Evolutionary conservation across 2,888 invertebrate species (phyloP), one percentile per base, ranked within the genome.

Genomic region (Polydrusus tereticollis): DNA sequence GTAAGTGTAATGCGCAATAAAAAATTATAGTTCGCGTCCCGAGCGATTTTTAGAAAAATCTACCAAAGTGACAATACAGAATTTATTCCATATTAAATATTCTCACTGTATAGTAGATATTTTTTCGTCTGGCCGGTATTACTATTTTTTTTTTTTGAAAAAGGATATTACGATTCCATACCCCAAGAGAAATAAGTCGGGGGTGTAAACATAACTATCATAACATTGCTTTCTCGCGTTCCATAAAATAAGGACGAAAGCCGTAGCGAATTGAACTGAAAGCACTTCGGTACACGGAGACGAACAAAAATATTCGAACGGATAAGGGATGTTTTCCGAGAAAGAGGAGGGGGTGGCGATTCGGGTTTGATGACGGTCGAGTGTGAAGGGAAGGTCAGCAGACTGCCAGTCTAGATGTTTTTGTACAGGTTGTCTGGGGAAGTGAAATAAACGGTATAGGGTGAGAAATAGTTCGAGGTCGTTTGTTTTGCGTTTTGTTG

Each of bases 261-360:
- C 52, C 52, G 52, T 55, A 16, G 29, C 52, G 52, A 55, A 55
- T 29, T 23, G 52, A 29, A 8, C 52, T 26, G 1, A 12, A 55
- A 55, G 52, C 52, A 55, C 52, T 16, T 29, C 52, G 52, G 52
- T 55, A 55, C 29, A 55, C 52, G 29, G 26, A 26, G 8, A 3
- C 21, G 47, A 16, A 18, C 41, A 14, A 55, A 55, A 55, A 55
- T n/a, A 23, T 55, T 29, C 52, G 52, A 29, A 55, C 52, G 52
- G 29, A 55, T 55, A 55, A 29, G 52, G 29, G 52, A 55, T 55
- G 52, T 55, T 55, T 55, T 55, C 23, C 52, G 52, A 55, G 52
- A 55, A 55, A 10, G 8, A 29, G 52, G 50, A 23, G 12, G 45
- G 45, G 47, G 1, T 4, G 47, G 20, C 29, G 29, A 55, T 55